A percentile compares a stretch with the other conserved stretches of the same genome.
Evolutionary conservation across 35 echinoderm and acorn worm genomes (phyloP).

Genomic region (Hemicentrotus pulcherrimus): DNA sequence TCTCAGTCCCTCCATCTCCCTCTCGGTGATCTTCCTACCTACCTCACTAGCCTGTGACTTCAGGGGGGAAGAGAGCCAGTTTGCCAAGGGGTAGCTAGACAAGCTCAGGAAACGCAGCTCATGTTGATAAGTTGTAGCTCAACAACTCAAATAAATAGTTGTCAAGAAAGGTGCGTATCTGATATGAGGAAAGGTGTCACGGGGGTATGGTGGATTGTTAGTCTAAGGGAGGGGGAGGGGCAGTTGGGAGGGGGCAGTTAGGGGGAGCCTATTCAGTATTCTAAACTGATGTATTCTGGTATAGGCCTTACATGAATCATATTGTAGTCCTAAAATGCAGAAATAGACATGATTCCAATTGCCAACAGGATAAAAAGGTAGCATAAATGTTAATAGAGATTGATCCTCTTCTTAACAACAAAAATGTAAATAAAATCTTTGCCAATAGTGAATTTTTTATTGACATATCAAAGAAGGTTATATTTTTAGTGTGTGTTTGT

Average conservation of each 20-base stretch:
- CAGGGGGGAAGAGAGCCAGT: neutral
- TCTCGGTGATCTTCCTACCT: neutral
- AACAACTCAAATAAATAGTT: conserved; percentile 39
- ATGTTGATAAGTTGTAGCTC: conserved; percentile 35
- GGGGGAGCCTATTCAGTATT: no score
- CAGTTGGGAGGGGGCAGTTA: neutral
- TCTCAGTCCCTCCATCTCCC: neutral
- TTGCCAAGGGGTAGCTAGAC: neutral
- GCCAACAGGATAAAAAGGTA: no score
- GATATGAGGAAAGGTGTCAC: neutral
- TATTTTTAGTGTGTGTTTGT: no score
- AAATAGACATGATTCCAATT: no score
- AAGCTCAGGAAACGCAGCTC: conserved; percentile 20
- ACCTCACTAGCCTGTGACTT: neutral
- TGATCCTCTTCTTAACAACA: no score
- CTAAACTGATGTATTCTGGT: no score
- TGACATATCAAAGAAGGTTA: no score
- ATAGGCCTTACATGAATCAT: no score
- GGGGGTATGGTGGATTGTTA: neutral
- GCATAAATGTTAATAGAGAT: no score
- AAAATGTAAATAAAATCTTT: no score
- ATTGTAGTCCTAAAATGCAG: no score
- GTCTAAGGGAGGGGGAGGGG: neutral
- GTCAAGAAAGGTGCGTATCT: neutral
- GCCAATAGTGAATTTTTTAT: no score